phyloP scores from a whole-genome alignment of 2,888 invertebrate species.

The Cephus sareptanus region DNA sequence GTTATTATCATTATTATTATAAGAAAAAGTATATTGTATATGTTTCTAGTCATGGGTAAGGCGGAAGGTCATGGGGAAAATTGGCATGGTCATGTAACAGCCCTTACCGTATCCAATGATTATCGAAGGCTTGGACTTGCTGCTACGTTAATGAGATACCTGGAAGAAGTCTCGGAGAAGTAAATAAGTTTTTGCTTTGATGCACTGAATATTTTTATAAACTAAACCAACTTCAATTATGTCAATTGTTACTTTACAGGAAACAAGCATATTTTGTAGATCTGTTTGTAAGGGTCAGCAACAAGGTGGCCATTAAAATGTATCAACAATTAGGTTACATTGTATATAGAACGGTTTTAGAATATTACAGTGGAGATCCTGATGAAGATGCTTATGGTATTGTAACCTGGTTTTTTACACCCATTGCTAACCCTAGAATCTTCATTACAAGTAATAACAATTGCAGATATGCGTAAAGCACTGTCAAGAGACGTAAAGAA shows the following conservation, averaged over 20 bases:
- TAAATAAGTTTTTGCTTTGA: constrained; percentile 62
- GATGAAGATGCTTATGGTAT: constrained; percentile 99
- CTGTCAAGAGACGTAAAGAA: constrained; percentile 91
- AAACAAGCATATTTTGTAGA: constrained; percentile 98
- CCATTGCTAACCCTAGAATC: neutral
- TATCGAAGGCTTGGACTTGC: constrained; percentile 93
- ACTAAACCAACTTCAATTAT: neutral
- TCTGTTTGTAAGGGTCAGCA: constrained; percentile 97
- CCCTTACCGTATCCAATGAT: constrained; percentile 94
- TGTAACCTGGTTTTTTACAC: neutral
- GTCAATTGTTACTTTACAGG: constrained; percentile 69
- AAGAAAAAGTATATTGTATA: neutral
- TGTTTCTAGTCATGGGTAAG: constrained; percentile 94
- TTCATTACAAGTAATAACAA: constrained; percentile 7
- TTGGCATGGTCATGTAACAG: constrained; percentile 99
- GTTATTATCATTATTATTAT: neutral
- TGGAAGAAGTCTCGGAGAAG: constrained; percentile 98
- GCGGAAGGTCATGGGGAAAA: constrained; percentile 95
- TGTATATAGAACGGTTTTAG: constrained; percentile 94
- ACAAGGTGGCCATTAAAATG: constrained; percentile 97
- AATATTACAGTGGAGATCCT: constrained; percentile 97
- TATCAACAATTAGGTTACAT: constrained; percentile 96
- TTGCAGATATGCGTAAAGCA: constrained; percentile 97
- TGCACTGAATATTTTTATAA: neutral
- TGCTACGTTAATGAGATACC: constrained; percentile 89